Evolutionary conservation across 2,797 vertebrate species (phyloP), one percentile per base, ranked within the genome.

Genomic region (Sparus aurata): DNA sequence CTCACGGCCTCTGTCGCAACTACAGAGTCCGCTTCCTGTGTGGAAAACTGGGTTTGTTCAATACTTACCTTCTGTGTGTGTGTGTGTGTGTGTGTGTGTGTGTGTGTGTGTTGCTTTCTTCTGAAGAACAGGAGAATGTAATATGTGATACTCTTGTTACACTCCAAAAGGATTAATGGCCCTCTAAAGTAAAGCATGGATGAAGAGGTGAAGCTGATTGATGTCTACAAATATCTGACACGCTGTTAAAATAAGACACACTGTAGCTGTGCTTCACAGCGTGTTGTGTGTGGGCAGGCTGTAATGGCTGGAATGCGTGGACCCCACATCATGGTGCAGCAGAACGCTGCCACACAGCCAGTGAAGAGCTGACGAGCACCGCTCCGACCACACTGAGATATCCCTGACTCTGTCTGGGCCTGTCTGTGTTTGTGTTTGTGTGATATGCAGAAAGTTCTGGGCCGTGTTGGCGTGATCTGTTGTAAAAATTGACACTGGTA

Each of bases 21-120:
- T 98, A 98, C 95, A 94, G 94, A 65, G 97, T 99, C 38, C 96
- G 97, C 65, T 99, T 99, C 91, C 96, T 99, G 17, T 99, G 98
- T 41, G 97, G 97, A 71, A 98, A 96, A 89, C 95, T 97, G 1
- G 97, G 98, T 99, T 93, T 0, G 95, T 93, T 55, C 0, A 27
- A 20, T 45, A 38, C 22, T 25, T 25, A 6, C 4, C 73, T 12
- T 60, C 60, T 25, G 7, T 49, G 25, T 59, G 4, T 74, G 3
- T 69, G 15, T 72, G 25, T 22, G 16, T 80, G n/a, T 47, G 3
- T 58, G 5, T 57, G 25, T 25, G 25, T 25, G 25, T 25, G 25
- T 25, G 25, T 25, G 25, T 25, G 25, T 25, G 25, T 25, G 25
- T 25, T 16, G 23, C 23, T 45, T 65, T 45, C 25, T 15, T 30